phyloP scores from a whole-genome alignment of 2,888 invertebrate genomes.

The Hypomecis punctinalis region DNA sequence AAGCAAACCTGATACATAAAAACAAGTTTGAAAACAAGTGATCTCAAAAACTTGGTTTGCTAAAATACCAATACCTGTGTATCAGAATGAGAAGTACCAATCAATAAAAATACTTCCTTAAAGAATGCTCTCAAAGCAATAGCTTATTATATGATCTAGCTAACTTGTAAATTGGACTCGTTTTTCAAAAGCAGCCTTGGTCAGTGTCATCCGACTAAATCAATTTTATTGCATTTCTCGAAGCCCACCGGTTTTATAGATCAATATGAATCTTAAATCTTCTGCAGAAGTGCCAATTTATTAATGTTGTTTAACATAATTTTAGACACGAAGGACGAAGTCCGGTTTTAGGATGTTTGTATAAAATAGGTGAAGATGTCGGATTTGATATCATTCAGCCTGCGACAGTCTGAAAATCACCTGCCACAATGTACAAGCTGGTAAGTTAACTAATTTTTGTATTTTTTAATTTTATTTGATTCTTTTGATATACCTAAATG shows the following conservation, averaged over 20 bases:
- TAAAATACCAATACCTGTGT: constrained; percentile 1
- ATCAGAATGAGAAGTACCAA: background rate
- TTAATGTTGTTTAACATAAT: constrained; percentile 33
- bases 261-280: constrained; percentile 46
- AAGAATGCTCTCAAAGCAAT: constrained; percentile 2
- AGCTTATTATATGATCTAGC: constrained; percentile 30
- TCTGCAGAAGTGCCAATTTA: constrained; percentile 41
- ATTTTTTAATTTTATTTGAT: background rate
- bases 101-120: constrained; percentile 29
- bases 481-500: background rate
- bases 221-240: constrained; percentile 49
- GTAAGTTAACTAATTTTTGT: constrained; percentile 35
- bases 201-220: constrained; percentile 43
- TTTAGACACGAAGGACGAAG: constrained; percentile 31
- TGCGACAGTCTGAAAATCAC: constrained; percentile 45
- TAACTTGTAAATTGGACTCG: constrained; percentile 43
- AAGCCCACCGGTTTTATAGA: constrained; percentile 34
- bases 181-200: constrained; percentile 46
- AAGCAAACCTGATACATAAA: constrained; percentile 4
- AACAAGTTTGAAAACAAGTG: constrained; percentile 11
- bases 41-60: constrained; percentile 22
- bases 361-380: constrained; percentile 46
- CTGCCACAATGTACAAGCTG: constrained; percentile 49
- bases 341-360: constrained; percentile 47
- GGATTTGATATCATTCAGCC: constrained; percentile 47